Base-by-base conservation (phyloP, 1,140 invertebrate species). In the Lepidotrigona ventralis region DNA sequence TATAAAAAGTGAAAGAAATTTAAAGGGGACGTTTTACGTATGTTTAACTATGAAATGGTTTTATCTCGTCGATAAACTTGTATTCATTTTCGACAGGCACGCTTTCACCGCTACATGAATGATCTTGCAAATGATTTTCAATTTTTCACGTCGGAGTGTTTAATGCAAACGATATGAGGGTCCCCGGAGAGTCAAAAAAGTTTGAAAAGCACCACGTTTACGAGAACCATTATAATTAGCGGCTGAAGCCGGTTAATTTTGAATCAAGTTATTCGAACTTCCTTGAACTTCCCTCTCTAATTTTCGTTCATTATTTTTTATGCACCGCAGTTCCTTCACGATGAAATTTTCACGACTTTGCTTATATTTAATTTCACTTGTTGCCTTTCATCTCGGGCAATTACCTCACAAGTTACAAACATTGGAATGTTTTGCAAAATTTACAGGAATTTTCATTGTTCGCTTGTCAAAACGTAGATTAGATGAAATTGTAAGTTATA, bases 211-310 rank as follows among this genome's bases (percentile, higher is more conserved):
- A 26, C 14, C 51, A 33, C 63, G 72, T 68, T n/a, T 81, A 29
- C 26, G 60, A 51, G 29, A 60, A 70, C 63, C 64, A 70, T 82
- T 77, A 82, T 82, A 82, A 82, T 77, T 68, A 77, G 63, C 5
- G 74, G 39, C 39, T 77, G 56, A 77, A 69, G 64, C 81, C 60
- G n/a, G 74, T 77, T 82, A 82, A 82, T 82, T 82, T 70, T 74
- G 21, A 70, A 82, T 56, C 26, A 82, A 82, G 73, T 77, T 82
- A 66, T 68, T 60, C 56, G 46, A 77, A 82, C 64, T 82, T 82
- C 33, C 33, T 39, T 29, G 54, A 82, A 82, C 54, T 82, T 77
- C 70, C 17, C 64, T 17, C 33, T 58, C 39, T 26, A 2, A 19
- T 46, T 39, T 23, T 68, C 9, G 54, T 23, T 46, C 64, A 58